These are phyloP conservation scores for Galagoides demidoff DNA, from an alignment of 2,797 vertebrate species.

Conservation along the genomic window DNA sequence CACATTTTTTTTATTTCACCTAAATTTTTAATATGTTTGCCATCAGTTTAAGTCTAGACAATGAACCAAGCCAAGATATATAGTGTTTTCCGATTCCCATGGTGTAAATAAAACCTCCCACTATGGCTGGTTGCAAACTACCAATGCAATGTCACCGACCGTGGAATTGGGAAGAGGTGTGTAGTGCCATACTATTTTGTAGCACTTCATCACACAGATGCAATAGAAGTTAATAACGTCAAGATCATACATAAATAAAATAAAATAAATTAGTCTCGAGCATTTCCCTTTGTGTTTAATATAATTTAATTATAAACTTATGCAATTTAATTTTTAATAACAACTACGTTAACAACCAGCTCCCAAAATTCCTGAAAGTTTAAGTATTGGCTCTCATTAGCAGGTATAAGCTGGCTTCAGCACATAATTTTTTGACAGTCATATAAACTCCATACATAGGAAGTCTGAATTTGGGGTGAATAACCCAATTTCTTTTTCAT, in stretches of 20 bases:
- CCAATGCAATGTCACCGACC: not conserved
- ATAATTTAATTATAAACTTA: not conserved
- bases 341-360: not conserved
- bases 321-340: not conserved
- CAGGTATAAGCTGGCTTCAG: not conserved
- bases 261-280: not conserved
- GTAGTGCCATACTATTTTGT: not conserved
- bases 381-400: not conserved
- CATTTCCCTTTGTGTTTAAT: not conserved
- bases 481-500: not conserved
- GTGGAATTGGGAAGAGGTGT: not conserved
- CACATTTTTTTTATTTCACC: slow-evolving; percentile 26
- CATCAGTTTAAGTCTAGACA: not conserved
- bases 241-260: not conserved
- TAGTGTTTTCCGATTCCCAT: not conserved
- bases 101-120: not conserved
- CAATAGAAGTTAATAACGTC: not conserved
- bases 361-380: not conserved
- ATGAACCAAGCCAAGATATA: not conserved
- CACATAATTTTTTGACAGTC: not conserved
- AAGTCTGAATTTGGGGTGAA: slow-evolving; percentile 7
- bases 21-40: slow-evolving; percentile 20
- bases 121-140: not conserved
- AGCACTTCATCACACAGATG: not conserved
- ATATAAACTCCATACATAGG: not conserved